Conservation (phyloP, 2,888 invertebrate genomes). For the Andrena dorsata region DNA sequence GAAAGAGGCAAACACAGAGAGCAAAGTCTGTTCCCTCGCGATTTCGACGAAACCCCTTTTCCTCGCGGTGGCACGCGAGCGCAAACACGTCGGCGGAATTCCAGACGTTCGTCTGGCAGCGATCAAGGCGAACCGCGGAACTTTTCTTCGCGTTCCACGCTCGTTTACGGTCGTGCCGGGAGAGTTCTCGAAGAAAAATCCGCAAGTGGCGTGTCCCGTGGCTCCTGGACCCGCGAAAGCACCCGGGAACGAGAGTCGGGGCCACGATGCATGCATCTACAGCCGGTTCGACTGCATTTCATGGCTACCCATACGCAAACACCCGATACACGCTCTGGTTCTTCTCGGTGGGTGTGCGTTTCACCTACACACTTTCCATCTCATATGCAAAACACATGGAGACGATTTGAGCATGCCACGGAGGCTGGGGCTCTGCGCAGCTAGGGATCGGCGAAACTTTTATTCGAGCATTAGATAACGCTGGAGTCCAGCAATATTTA, state of each 20-base stretch:
- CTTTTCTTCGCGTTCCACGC: constrained; percentile 42
- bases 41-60: constrained; percentile 11
- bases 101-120: not conserved
- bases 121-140: constrained; percentile 25
- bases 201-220: constrained; percentile 42
- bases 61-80: constrained; percentile 12
- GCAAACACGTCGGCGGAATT: constrained; percentile 9
- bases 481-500: not conserved
- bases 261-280: constrained; percentile 60
- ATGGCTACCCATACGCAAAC: constrained; percentile 63
- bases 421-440: not conserved
- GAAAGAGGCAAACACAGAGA: not conserved
- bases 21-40: constrained; percentile 3
- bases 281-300: constrained; percentile 80
- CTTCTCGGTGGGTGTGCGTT: constrained; percentile 5
- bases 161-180: constrained; percentile 26
- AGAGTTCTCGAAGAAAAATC: constrained; percentile 51
- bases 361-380: constrained; percentile 47
- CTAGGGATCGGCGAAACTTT: constrained; percentile 27
- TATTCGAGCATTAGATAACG: constrained; percentile 15
- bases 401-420: constrained; percentile 47
- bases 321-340: constrained; percentile 8
- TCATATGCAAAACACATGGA: constrained; percentile 73
- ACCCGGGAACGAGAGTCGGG: constrained; percentile 50
- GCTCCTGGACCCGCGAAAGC: constrained; percentile 60